Evolutionary conservation across 2,113 vertebrate genomes (phyloP), one percentile per base, ranked within the genome.

Genomic region (Sylvilagus bachmani): DNA sequence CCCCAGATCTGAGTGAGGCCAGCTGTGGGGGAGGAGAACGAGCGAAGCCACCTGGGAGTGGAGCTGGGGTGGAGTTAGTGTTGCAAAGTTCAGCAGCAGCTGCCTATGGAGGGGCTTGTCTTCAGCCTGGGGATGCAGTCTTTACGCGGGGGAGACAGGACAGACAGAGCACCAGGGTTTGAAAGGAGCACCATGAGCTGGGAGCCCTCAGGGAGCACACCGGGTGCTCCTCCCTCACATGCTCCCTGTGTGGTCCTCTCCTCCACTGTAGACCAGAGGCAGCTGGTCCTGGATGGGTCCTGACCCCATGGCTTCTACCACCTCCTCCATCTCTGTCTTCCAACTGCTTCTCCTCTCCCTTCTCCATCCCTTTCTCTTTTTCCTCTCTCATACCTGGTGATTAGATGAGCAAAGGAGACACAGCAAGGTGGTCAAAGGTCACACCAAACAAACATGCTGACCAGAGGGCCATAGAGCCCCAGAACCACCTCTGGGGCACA

Each of bases 121-220:
- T 82, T 82, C 64, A 3, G 27, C 55, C 14, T 29, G 66, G 69
- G 64, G 78, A 66, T 19, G 3, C 27, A 55, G 74, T 31, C 13
- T 14, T 81, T 29, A 21, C 53, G 22, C 11, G 0, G 22, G 33
- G 14, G 74, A 27, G 36, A 33, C 17, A 44, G 64, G n/a, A 73
- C 7, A 64, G 64, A 44, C 12, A 16, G 33, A 4, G 51, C 6
- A 6, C 14, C 25, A 78, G 49, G 9, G 24, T 61, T 27, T 71
- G 31, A 53, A 71, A 64, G 49, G 38, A 74, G 14, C 13, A 4
- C 13, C 5, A 0, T 2, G 73, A 75, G 27, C 70, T 61, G 85
- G 31, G 33, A 49, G 67, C 31, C 0, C 0, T 1, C 6, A 10
- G 29, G 38, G 24, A 44, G 7, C 25, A 53, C 0, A 1, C 27